Percentiles rank a stretch among this genome's conserved stretches.
These are phyloP conservation scores for Xestia ashworthii DNA, from an alignment of 2,888 invertebrate species.

Conservation along the genomic window DNA sequence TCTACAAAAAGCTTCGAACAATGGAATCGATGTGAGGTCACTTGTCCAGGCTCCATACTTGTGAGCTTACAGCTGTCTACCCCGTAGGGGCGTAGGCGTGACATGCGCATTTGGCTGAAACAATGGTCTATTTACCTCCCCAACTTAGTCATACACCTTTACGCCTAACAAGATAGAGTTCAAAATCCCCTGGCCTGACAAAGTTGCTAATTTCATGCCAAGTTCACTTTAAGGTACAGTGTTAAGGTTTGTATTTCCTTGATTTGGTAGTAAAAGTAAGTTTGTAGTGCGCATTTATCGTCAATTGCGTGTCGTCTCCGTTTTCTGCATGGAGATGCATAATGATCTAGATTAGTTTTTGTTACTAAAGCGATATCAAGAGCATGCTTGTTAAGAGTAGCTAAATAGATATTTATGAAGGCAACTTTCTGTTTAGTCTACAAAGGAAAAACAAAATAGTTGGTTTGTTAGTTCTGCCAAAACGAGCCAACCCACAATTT, in stretches of 20 bases:
- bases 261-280: background rate
- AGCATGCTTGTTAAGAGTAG: slow-evolving; percentile 11
- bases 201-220: background rate
- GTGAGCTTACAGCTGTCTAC: slow-evolving; percentile 70
- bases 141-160: slow-evolving; percentile 3
- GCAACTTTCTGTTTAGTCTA: slow-evolving; percentile 1
- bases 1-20: slow-evolving; percentile 71
- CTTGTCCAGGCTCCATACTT: slow-evolving; percentile 64
- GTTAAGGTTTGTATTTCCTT: slow-evolving; percentile 21
- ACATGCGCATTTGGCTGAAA: slow-evolving; percentile 48
- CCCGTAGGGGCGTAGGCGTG: slow-evolving; percentile 72
- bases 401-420: background rate
- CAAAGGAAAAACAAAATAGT: background rate
- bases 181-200: slow-evolving; percentile 14
- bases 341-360: slow-evolving; percentile 58
- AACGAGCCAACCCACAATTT: background rate
- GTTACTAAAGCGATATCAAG: slow-evolving; percentile 33
- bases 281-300: slow-evolving; percentile 43
- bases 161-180: fast-evolving
- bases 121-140: slow-evolving; percentile 35
- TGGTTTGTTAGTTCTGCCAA: slow-evolving; percentile 6
- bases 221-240: background rate
- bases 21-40: slow-evolving; percentile 77
- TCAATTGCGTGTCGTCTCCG: slow-evolving; percentile 56
- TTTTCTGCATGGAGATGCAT: slow-evolving; percentile 64